Percentiles rank a stretch among this genome's conserved stretches.
Evolutionary conservation across 2,888 invertebrate species (phyloP).

Genomic region (Heliconius ethilla): DNA sequence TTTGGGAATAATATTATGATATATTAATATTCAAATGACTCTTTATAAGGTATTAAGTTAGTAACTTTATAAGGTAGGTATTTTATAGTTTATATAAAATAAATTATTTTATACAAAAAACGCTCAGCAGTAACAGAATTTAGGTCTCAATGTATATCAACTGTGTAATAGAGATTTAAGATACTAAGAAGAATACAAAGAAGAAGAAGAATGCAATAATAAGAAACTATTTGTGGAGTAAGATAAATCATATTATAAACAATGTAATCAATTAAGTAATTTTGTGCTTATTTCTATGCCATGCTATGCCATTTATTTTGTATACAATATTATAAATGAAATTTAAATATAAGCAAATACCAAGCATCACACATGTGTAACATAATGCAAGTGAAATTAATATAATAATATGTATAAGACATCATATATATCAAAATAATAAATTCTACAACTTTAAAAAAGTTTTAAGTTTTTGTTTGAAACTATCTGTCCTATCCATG

Average conservation of each 20-base stretch:
- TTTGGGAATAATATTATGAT: not conserved
- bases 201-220: not conserved
- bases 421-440: not conserved
- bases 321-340: not conserved
- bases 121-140: no score
- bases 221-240: not conserved
- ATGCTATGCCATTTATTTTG: not conserved
- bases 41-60: not conserved
- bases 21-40: not conserved
- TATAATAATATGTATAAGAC: not conserved
- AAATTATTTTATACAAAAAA: no score
- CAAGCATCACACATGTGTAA: not conserved
- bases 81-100: no score
- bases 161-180: not conserved
- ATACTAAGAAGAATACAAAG: not conserved
- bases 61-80: no score
- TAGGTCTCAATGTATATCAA: no score
- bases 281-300: not conserved
- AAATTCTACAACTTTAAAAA: conserved; percentile 8
- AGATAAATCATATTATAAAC: not conserved
- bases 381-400: conserved; percentile 6
- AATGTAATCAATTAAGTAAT: not conserved
- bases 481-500: conserved; percentile 28
- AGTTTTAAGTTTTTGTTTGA: conserved; percentile 33
- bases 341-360: conserved; percentile 5